Evolutionary conservation across 2,113 vertebrate genomes (phyloP).

Genomic region (Puma concolor): DNA sequence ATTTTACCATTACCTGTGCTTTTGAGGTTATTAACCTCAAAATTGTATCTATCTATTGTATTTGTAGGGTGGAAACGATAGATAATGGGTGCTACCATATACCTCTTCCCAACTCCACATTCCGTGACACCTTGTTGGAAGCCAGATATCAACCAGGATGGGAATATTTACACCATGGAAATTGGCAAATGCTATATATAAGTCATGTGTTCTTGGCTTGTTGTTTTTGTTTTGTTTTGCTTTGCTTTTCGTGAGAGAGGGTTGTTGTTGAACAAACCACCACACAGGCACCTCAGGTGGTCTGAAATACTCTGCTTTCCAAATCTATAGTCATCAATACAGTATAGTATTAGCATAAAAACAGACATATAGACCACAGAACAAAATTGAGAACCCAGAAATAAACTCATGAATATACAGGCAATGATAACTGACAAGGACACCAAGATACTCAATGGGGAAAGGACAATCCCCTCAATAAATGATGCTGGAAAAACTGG

Average conservation of each 20-base stretch:
- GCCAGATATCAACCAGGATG: neutral
- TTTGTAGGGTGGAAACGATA: neutral
- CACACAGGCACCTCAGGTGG: neutral
- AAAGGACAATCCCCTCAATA: neutral
- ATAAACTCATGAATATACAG: neutral
- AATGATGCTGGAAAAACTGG: neutral
- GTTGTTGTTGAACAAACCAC: neutral
- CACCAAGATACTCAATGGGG: neutral
- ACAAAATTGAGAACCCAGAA: neutral
- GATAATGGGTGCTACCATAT: neutral
- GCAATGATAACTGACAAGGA: neutral
- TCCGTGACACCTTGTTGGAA: neutral
- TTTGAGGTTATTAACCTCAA: neutral
- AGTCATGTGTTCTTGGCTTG: neutral
- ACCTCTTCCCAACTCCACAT: neutral
- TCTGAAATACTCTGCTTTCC: neutral
- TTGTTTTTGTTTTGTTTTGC: neutral
- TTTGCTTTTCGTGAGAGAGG: neutral
- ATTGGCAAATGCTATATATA: neutral
- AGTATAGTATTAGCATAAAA: neutral
- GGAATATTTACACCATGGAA: neutral
- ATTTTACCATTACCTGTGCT: neutral
- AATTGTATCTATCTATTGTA: neutral
- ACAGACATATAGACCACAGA: neutral
- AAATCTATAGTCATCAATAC: constrained; percentile 1